These are phyloP conservation scores for Brachionus manjavacas DNA, from an alignment of 1,140 invertebrate genomes.

Conservation along the genomic window DNA sequence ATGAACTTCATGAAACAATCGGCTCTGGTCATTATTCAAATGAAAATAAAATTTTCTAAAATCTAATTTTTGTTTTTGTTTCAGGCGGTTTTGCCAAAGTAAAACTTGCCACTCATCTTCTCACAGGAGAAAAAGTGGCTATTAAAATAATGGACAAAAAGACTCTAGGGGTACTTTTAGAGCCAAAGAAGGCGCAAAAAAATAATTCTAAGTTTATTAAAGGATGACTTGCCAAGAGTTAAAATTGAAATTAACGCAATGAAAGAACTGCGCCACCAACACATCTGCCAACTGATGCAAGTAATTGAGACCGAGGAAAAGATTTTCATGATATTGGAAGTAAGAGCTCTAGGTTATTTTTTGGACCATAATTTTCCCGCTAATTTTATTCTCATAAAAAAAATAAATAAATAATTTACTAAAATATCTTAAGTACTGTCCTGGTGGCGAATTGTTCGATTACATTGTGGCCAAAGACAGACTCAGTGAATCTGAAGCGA, in stretches of 20 bases:
- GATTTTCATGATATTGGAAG: constrained; percentile 65
- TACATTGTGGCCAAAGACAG: constrained; percentile 72
- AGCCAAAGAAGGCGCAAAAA: background rate
- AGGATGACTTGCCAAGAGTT: constrained; percentile 74
- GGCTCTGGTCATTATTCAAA: constrained; percentile 14
- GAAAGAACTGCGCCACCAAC: constrained; percentile 71
- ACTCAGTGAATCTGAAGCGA: constrained; percentile 67
- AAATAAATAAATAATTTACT: too few species aligned
- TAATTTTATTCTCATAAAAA: too few species aligned
- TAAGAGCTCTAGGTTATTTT: constrained; percentile 46
- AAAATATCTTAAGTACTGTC: constrained; percentile 64
- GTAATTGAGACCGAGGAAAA: constrained; percentile 69
- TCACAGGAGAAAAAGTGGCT: constrained; percentile 76
- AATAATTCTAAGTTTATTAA: constrained; percentile 46
- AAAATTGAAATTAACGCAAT: constrained; percentile 74
- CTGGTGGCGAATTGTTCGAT: constrained; percentile 77
- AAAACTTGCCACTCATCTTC: constrained; percentile 69
- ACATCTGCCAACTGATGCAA: constrained; percentile 78
- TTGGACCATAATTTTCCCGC: background rate
- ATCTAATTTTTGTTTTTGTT: background rate
- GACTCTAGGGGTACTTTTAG: constrained; percentile 64
- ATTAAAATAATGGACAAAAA: constrained; percentile 79
- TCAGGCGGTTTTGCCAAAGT: constrained; percentile 73
- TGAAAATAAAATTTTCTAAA: background rate
- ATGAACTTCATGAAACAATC: constrained; percentile 41